A percentile compares a stretch with the other conserved stretches of the same genome.
Evolutionary conservation across 2,113 vertebrate genomes (phyloP).

Genomic region (Cariama cristata): DNA sequence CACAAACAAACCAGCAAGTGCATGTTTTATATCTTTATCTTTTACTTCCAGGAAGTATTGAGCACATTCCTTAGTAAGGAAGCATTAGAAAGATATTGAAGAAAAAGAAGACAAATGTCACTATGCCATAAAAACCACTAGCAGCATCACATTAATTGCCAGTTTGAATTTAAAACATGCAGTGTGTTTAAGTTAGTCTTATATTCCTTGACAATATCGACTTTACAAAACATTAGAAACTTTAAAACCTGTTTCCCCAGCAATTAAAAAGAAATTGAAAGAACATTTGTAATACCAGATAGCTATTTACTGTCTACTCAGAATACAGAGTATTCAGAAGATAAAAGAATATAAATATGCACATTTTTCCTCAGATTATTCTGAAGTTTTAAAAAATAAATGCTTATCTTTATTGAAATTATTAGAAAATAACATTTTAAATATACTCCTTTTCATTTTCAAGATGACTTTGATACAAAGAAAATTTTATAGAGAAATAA

Average conservation of each 20-base stretch:
- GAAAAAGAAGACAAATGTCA: background rate
- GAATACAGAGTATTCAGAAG: background rate
- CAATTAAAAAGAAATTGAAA: background rate
- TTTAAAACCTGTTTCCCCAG: background rate
- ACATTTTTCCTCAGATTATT: background rate
- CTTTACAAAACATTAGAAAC: background rate
- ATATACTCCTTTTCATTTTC: background rate
- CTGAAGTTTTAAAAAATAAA: background rate
- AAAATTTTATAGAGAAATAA: background rate
- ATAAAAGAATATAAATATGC: background rate
- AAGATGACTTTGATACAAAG: background rate
- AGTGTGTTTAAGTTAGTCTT: background rate
- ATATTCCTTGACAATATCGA: background rate
- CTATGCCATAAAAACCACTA: background rate
- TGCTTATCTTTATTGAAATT: background rate
- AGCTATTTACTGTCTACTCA: background rate
- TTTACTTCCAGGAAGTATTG: constrained; percentile 99
- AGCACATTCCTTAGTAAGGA: constrained; percentile 88
- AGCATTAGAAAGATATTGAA: constrained; percentile 10
- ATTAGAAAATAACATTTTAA: background rate
- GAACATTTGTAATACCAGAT: background rate
- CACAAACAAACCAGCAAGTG: constrained; percentile 96
- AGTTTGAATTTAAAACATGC: background rate
- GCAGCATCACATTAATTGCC: background rate
- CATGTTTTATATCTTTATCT: constrained; percentile 98